Base-by-base conservation (phyloP, 2,797 vertebrate genomes). In the Sebastes diploproa region DNA sequence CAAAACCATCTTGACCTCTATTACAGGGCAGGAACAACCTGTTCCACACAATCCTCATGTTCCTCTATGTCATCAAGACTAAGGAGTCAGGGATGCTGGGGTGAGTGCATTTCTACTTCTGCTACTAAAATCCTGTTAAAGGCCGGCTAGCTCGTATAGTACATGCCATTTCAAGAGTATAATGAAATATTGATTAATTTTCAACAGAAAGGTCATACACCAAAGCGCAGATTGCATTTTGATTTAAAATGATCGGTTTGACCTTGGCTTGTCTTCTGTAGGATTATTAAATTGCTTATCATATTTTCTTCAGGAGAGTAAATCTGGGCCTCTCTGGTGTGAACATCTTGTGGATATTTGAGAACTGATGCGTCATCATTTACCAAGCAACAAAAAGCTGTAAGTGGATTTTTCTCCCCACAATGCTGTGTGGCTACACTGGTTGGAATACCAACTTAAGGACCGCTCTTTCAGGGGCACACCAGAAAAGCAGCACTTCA, bases 51-150 rank as follows among this genome's bases (percentile, higher is more conserved):
- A 90, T 99, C 88, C 96, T 99, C 12, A 99, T 99, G 98, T 99
- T 99, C 84, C 96, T 99, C 58, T 99, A 96, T 64, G 95, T 99
- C 86, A 99, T 99, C 76, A 99, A 99, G 93, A 97, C 96, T 0
- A 99, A 99, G 92, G 98, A 99, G 84, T 97, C 98, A 0, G 98
- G 98, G 56, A 99, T 99, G 98, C 84, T 99, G 64, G 98, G 98
- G 98, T 99, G 94, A 90, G 98, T 94, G 34, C 18, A 25, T 25
- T 25, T 63, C 29, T 92, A 34, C 11, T 18, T 50, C 8, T 30
- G 9, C 29, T 25, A n/a, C 7, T 34, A 42, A 70, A 77, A 67
- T 27, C 18, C 36, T 16, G 18, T 58, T 18, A 75, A 80, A 58
- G 5, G 1, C 16, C 5, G 3, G 2, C 14, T 14, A 5, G 30